Conservation (phyloP, 2,888 invertebrate genomes). For the Rhyacophila evoluta region DNA sequence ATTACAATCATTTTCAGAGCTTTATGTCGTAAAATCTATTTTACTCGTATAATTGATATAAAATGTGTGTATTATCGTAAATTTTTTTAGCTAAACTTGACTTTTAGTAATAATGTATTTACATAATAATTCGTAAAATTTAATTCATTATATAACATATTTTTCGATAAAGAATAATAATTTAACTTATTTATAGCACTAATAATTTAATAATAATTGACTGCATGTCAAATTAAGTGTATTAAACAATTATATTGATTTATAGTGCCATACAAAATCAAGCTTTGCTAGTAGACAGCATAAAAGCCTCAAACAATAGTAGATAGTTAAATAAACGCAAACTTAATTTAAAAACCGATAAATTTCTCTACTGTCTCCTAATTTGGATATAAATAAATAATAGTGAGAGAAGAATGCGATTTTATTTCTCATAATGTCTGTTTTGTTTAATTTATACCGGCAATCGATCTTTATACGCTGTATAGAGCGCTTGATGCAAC, state of each 20-base stretch:
- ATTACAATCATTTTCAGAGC: no score
- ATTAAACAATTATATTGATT: background rate
- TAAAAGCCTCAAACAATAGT: background rate
- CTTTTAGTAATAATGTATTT: no score
- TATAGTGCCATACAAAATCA: background rate
- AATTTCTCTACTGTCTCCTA: background rate
- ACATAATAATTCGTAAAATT: no score
- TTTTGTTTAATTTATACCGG: background rate
- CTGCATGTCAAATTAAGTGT: background rate
- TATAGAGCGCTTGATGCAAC: background rate
- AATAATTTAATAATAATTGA: background rate
- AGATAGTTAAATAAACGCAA: background rate
- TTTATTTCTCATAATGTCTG: slow-evolving; percentile 14
- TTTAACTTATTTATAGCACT: background rate
- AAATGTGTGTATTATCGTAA: no score
- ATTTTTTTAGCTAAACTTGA: no score
- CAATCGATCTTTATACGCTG: background rate
- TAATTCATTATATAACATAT: no score
- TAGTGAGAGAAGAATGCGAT: slow-evolving; percentile 1
- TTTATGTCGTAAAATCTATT: no score
- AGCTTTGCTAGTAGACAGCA: background rate
- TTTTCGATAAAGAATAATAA: no score
- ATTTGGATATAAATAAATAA: slow-evolving; percentile 15
- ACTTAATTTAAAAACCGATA: background rate
- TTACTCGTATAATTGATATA: no score